Evolutionary conservation across 2,797 vertebrate genomes (phyloP).

Genomic region (Acanthopagrus latus): DNA sequence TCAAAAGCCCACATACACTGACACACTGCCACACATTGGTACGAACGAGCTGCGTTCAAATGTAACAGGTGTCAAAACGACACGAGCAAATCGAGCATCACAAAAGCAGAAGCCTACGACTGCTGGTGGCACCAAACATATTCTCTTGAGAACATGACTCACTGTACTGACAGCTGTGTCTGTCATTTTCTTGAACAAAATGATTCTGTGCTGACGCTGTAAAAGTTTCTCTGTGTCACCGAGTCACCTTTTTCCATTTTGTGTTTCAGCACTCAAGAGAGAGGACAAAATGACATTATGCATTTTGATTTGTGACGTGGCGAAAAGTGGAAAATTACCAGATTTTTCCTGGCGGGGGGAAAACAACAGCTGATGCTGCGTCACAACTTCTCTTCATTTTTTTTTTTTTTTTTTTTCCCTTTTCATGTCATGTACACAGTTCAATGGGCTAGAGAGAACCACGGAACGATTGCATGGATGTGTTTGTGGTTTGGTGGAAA

Average conservation of each 20-base stretch:
- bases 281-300: neutral
- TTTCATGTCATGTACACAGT: neutral
- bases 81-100: neutral
- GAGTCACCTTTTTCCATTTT: neutral
- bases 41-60: conserved; percentile 12
- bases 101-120: neutral
- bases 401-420: neutral
- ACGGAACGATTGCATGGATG: neutral
- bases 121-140: conserved; percentile 3
- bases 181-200: neutral
- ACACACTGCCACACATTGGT: neutral
- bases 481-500: neutral
- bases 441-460: neutral
- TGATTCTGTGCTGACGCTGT: neutral
- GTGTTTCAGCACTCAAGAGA: neutral
- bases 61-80: conserved; percentile 22
- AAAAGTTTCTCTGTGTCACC: neutral
- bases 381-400: conserved; percentile 7
- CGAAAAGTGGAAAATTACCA: neutral
- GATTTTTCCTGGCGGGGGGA: neutral
- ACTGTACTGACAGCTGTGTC: neutral
- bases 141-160: neutral
- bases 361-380: neutral
- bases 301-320: neutral
- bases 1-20: conserved; percentile 18